phyloP scores from a whole-genome alignment of 2,797 vertebrate species.

The Chaetophractus vellerosus region DNA sequence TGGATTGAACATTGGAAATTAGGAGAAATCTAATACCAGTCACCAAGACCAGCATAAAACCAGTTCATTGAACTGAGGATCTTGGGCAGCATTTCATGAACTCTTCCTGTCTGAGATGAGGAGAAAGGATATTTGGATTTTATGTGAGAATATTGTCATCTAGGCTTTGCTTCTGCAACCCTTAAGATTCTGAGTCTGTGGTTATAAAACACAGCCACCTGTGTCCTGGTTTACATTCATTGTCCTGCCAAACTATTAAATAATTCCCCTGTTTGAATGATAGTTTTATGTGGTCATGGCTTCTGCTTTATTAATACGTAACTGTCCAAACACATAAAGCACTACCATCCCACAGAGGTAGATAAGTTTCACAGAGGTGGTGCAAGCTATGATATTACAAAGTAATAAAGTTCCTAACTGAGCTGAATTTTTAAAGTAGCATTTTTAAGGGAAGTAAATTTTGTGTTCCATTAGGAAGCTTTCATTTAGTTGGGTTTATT shows the following conservation, averaged over 20 bases:
- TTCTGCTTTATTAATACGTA: neutral
- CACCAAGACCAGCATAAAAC: neutral
- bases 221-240: neutral
- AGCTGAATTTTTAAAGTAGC: neutral
- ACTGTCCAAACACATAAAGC: neutral
- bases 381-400: neutral
- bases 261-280: neutral
- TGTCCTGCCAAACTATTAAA: neutral
- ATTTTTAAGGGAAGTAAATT: constrained; percentile 26
- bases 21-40: neutral
- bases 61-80: neutral
- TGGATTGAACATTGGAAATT: neutral
- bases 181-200: neutral
- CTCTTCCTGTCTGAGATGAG: neutral
- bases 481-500: neutral
- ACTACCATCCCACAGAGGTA: neutral
- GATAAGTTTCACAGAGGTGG: neutral
- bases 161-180: neutral
- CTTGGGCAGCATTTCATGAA: neutral
- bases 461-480: constrained; percentile 12
- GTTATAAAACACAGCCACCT: neutral
- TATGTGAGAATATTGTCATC: neutral
- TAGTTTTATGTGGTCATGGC: neutral
- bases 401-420: neutral
- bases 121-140: neutral